These are phyloP conservation scores for Carassius gibelio DNA, from an alignment of 2,113 vertebrate genomes.

Conservation along the genomic window DNA sequence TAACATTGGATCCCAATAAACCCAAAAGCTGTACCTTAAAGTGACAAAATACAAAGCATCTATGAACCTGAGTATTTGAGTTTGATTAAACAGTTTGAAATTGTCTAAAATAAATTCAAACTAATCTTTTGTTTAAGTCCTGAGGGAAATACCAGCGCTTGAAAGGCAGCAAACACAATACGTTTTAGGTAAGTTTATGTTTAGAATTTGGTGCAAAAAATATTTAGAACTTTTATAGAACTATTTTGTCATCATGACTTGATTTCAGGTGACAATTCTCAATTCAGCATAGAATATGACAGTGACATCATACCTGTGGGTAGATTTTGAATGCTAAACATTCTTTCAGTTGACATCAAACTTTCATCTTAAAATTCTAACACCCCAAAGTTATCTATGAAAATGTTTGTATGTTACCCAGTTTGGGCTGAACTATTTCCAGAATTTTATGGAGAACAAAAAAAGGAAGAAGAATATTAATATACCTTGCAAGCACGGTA, in stretches of 20 bases:
- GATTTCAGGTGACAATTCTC: not conserved
- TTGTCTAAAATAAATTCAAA: not conserved
- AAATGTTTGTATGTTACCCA: not conserved
- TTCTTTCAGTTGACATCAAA: not conserved
- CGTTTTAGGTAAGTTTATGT: not conserved
- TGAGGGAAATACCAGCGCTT: too few species aligned
- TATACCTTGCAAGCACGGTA: not conserved
- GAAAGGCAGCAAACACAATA: not conserved
- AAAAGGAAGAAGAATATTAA: not conserved
- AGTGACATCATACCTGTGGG: not conserved
- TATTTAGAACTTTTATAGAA: not conserved
- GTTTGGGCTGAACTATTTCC: not conserved
- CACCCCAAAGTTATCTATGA: not conserved
- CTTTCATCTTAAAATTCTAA: not conserved
- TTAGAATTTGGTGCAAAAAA: not conserved
- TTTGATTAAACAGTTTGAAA: not conserved
- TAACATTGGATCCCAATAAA: not conserved
- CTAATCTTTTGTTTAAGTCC: not conserved
- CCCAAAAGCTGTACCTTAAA: conserved; percentile 34
- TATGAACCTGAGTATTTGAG: conserved; percentile 40
- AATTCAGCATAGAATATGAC: not conserved
- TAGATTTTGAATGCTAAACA: not conserved
- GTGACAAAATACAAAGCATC: conserved; percentile 9
- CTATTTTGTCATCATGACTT: not conserved
- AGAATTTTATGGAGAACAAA: not conserved